phyloP scores from a whole-genome alignment of 1,140 invertebrate species.

The Luehdorfia chinensis region DNA sequence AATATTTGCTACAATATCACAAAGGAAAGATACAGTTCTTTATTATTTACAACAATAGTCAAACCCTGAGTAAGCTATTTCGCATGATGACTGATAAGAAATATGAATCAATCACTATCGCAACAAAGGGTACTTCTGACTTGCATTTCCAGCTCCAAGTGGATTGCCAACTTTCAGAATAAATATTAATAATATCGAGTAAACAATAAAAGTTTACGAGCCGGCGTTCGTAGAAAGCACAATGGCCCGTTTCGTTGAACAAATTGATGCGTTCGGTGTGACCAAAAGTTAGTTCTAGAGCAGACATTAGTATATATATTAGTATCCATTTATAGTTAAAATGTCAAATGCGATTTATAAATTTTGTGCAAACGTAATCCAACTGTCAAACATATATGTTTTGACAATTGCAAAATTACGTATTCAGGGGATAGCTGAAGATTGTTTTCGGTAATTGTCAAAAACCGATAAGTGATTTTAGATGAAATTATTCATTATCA shows the following conservation, averaged over 20 bases:
- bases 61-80: constrained; percentile 1
- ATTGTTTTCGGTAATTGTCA: too few relatives aligned
- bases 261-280: constrained; percentile 27
- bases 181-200: constrained; percentile 19
- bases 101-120: constrained; percentile 10
- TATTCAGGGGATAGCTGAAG: too few relatives aligned
- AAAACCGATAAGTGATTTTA: too few relatives aligned
- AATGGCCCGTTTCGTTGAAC: constrained; percentile 26
- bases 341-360: too few relatives aligned
- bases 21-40: constrained; percentile 1
- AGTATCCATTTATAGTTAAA: too few relatives aligned
- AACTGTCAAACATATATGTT: too few relatives aligned
- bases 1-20: too few relatives aligned
- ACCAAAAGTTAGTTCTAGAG: constrained; percentile 6
- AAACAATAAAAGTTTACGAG: constrained; percentile 34
- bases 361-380: too few relatives aligned
- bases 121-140: constrained; percentile 15
- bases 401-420: too few relatives aligned
- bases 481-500: too few relatives aligned
- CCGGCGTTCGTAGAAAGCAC: constrained; percentile 20
- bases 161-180: constrained; percentile 12
- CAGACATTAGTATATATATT: too few relatives aligned
- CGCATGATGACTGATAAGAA: neutral
- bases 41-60: neutral
- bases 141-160: constrained; percentile 10